A percentile compares a stretch with the other conserved stretches of the same genome.
These are phyloP conservation scores for Pseudochirops cupreus DNA, from an alignment of 2,797 vertebrate genomes.

Conservation along the genomic window DNA sequence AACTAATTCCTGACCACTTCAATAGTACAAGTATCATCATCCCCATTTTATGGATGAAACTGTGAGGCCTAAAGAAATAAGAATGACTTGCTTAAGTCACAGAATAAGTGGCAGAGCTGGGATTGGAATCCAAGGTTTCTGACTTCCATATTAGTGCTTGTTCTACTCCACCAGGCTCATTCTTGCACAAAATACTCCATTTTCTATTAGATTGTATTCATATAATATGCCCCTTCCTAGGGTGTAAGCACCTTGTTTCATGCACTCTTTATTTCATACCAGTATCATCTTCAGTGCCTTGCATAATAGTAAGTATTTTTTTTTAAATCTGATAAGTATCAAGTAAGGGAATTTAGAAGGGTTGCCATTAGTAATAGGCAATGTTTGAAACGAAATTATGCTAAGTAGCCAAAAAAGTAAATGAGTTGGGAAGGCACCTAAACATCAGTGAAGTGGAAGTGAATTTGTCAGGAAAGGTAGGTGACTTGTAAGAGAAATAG, in stretches of 20 bases:
- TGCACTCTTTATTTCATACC: neutral
- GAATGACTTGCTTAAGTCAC: neutral
- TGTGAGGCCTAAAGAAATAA: neutral
- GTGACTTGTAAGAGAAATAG: too few species aligned
- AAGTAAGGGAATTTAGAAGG: too few species aligned
- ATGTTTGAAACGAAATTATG: too few species aligned
- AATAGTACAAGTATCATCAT: neutral
- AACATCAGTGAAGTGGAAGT: too few species aligned
- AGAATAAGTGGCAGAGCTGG: neutral
- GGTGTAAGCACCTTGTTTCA: neutral
- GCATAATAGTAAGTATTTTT: too few species aligned
- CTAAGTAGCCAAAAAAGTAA: too few species aligned
- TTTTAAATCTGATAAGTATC: too few species aligned
- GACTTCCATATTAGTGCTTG: neutral
- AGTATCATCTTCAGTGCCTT: too few species aligned
- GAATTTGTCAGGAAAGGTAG: too few species aligned
- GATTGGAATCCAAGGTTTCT: neutral
- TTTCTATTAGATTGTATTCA: neutral
- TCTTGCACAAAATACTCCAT: neutral
- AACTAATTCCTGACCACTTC: too few species aligned
- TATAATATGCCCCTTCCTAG: neutral
- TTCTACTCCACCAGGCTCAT: neutral
- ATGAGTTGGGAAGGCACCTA: too few species aligned
- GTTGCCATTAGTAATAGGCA: too few species aligned
- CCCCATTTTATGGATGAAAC: neutral